Evolutionary conservation across 2,113 vertebrate species (phyloP).

Genomic region (Aythya baeri): DNA sequence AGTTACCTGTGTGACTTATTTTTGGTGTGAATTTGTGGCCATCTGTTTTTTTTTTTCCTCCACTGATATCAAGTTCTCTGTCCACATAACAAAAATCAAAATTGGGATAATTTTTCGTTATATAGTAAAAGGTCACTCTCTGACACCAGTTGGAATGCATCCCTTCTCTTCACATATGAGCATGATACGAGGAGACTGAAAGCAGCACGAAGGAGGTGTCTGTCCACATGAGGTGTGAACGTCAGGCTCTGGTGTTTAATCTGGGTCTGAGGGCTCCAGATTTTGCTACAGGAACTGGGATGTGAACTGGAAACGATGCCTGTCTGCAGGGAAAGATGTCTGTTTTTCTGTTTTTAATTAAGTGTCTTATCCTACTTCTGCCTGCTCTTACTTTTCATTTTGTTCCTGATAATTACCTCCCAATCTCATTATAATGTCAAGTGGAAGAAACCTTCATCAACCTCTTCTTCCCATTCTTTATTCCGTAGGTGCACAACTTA

Average conservation of each 20-base stretch:
- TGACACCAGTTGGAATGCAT: not conserved
- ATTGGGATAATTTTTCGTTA: not conserved
- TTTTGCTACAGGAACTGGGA: not conserved
- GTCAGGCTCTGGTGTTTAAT: not conserved
- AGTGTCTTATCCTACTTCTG: not conserved
- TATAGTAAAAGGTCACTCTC: not conserved
- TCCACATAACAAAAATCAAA: slow-evolving; percentile 13
- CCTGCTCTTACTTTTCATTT: not conserved
- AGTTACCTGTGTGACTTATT: not conserved
- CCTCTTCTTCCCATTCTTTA: not conserved
- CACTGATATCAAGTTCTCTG: not conserved
- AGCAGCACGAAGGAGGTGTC: not conserved
- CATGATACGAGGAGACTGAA: not conserved
- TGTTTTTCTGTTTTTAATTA: not conserved
- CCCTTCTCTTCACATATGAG: not conserved
- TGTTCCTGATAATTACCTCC: not conserved
- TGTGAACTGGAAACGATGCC: not conserved
- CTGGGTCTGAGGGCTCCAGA: not conserved
- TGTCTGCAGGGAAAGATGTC: not conserved
- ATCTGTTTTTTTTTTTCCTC: not conserved
- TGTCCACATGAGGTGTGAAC: not conserved
- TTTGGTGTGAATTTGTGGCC: not conserved
- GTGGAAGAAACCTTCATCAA: not conserved
- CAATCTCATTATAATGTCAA: not conserved
- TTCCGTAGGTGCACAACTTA: not conserved